These are phyloP conservation scores for Hylia prasina DNA, from an alignment of 2,113 vertebrate species.

Conservation along the genomic window DNA sequence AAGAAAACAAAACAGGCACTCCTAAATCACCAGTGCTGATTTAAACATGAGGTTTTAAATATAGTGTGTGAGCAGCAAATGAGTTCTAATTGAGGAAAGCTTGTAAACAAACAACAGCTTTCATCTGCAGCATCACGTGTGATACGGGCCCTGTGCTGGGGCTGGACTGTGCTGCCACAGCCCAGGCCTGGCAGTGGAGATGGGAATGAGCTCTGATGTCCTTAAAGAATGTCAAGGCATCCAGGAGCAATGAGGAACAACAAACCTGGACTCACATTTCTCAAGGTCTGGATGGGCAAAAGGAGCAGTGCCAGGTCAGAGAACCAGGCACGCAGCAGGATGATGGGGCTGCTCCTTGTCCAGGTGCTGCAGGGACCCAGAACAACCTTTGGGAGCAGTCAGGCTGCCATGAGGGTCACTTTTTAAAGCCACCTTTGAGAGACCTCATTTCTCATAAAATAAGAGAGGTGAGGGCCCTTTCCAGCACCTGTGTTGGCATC, in stretches of 20 bases:
- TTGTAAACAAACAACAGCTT: slow-evolving; percentile 51
- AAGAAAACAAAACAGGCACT: slow-evolving; percentile 36
- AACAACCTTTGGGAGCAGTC: background rate
- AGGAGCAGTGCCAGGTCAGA: background rate
- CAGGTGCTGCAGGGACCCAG: background rate
- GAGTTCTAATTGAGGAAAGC: slow-evolving; percentile 43
- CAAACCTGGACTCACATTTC: background rate
- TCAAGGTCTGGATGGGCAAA: background rate
- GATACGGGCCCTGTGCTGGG: background rate
- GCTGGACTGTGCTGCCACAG: background rate
- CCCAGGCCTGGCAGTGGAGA: background rate
- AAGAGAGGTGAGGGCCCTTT: background rate
- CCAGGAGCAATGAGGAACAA: background rate
- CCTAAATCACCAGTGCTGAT: background rate
- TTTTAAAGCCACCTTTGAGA: background rate
- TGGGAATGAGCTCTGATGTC: background rate
- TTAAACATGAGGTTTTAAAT: slow-evolving; percentile 45
- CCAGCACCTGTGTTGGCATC: background rate
- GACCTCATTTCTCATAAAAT: background rate
- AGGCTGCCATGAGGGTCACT: background rate
- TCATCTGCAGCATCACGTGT: background rate
- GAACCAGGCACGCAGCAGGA: background rate
- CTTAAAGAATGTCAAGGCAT: background rate
- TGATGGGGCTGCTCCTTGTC: accelerated
- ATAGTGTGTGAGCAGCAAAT: slow-evolving; percentile 30